phyloP scores from a whole-genome alignment of 2,113 vertebrate genomes.

The Hyperoodon ampullatus region DNA sequence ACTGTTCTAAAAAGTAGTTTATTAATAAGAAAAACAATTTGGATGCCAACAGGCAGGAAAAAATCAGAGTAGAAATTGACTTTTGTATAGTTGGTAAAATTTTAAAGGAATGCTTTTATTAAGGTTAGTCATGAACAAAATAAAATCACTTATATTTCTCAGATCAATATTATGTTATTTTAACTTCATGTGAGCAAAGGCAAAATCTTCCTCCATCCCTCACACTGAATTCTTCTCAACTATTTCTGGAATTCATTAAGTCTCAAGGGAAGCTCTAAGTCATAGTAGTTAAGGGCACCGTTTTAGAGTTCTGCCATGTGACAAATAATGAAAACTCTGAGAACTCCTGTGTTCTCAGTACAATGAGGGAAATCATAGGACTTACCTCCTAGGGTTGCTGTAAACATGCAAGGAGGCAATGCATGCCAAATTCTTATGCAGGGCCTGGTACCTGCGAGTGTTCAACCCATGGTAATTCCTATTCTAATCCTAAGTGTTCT shows the following conservation, averaged over 20 bases:
- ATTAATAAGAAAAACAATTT: neutral
- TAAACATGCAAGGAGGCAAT: neutral
- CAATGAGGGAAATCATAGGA: neutral
- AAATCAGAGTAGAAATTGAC: neutral
- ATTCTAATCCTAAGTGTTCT: neutral
- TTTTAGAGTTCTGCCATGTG: neutral
- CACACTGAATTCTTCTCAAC: neutral
- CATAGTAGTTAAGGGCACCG: neutral
- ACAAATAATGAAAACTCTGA: neutral
- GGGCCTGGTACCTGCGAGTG: neutral
- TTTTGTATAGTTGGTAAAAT: neutral
- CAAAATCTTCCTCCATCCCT: neutral
- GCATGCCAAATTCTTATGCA: neutral
- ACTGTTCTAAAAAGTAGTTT: neutral
- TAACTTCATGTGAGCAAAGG: neutral
- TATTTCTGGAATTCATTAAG: neutral
- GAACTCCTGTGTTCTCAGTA: neutral
- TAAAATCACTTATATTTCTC: neutral
- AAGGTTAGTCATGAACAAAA: neutral
- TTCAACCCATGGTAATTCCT: neutral
- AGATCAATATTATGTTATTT: neutral
- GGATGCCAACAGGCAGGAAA: neutral
- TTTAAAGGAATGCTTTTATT: neutral
- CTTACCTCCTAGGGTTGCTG: neutral
- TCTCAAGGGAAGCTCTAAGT: neutral